Evolutionary conservation across 2,113 vertebrate genomes (phyloP).

Genomic region (Bungarus multicinctus): DNA sequence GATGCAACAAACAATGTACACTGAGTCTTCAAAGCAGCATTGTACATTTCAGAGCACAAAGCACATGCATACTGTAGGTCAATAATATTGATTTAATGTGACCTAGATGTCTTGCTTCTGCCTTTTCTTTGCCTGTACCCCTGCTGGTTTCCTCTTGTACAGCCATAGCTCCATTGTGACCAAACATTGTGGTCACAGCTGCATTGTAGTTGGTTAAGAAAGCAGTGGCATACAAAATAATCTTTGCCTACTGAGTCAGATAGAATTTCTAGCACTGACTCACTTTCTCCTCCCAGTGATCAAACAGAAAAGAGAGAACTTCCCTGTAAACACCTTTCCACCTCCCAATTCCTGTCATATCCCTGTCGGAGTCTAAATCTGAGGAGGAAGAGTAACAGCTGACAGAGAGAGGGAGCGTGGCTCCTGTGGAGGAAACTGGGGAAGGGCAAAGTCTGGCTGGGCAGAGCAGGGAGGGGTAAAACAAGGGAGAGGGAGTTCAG

Average conservation of each 20-base stretch:
- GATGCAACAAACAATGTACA: fast-evolving
- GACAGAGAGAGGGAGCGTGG: too few relatives aligned
- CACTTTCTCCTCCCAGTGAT: neutral
- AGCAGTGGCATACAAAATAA: neutral
- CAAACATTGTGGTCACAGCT: neutral
- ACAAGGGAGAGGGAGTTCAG: too few relatives aligned
- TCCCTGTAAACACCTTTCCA: neutral
- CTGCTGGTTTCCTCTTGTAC: neutral
- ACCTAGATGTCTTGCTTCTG: neutral
- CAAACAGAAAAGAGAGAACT: neutral
- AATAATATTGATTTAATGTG: neutral
- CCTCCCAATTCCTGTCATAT: too few relatives aligned
- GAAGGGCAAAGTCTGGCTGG: too few relatives aligned
- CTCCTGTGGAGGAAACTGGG: too few relatives aligned
- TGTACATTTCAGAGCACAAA: neutral
- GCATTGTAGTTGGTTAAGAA: neutral
- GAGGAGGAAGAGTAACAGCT: too few relatives aligned
- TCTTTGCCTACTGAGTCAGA: neutral
- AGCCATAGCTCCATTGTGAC: neutral
- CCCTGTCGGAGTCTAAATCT: too few relatives aligned
- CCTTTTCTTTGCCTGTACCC: neutral
- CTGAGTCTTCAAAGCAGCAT: fast-evolving
- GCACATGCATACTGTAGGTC: neutral
- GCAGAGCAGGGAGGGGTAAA: too few relatives aligned
- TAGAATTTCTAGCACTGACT: neutral